Base-by-base conservation (phyloP, 2,888 invertebrate genomes). In the Leptogaster cylindrica region DNA sequence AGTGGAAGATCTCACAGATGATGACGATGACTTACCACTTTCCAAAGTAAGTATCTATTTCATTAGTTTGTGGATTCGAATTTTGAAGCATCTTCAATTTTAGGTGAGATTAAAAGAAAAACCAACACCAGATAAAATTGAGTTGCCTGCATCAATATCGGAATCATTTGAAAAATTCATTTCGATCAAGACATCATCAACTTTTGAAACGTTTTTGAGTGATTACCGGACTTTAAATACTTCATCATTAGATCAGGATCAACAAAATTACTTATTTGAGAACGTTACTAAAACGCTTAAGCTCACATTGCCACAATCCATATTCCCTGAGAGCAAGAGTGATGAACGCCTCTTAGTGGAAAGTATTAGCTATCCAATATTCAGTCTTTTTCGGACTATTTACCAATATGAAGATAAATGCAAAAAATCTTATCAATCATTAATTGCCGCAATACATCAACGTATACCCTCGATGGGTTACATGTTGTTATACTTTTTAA, bases 401-500 rank as follows among this genome's bases (percentile, higher is more conserved):
- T 89, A 89, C 75, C 88, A 89, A 74, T 84, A 89, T 78, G 87
- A 94, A 80, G 88, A 91, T 79, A 84, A 90, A 74, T 85, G 87
- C 70, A 86, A 91, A 73, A 92, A 92, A 80, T 88, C 93, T 28
- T 83, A 95, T 72, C 83, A 93, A 72, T 87, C 89, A 72, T 84
- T 97, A 50, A 83, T 95, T 67, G 89, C 90, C 71, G 93, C 94
- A 78, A 89, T 95, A 82, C 87, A 90, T 74, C 80, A 83, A 73
- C 87, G 84, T 74, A 86, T 91, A 75, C 87, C 89, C 8, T 86
- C 87, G 77, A 85, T 93, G 67, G 96, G 96, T 48, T 95, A 93
- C 80, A 86, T 92, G 74, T 84, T 97, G 71, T 82, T 97, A 58
- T 96, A 95, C 83, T 97, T 93, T 82, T 84, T 95, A 72, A 95